These are phyloP conservation scores for Cosmorhoe ocellata DNA, from an alignment of 2,888 invertebrate species.

Conservation along the genomic window DNA sequence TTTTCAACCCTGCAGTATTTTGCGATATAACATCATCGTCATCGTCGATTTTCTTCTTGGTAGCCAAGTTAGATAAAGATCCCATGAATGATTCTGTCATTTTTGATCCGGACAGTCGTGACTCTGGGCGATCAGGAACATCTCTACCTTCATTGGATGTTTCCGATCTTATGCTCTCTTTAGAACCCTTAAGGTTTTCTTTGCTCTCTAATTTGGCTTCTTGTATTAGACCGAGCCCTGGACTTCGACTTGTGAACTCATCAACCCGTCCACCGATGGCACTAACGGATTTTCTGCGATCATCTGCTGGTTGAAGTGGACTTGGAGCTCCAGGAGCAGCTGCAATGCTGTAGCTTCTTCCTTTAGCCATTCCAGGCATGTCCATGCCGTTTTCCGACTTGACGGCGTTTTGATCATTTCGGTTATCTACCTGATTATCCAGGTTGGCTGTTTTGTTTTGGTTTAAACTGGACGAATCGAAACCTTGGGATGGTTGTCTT, in stretches of 20 bases:
- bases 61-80: slow-evolving; percentile 57
- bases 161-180: slow-evolving; percentile 70
- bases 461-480: slow-evolving; percentile 55
- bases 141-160: slow-evolving; percentile 59
- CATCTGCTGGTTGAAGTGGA: slow-evolving; percentile 73
- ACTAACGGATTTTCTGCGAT: slow-evolving; percentile 76
- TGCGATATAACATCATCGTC: slow-evolving; percentile 73
- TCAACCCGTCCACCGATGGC: slow-evolving; percentile 71
- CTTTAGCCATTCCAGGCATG: slow-evolving; percentile 71
- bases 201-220: slow-evolving; percentile 71
- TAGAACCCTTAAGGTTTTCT: slow-evolving; percentile 69
- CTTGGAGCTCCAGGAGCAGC: slow-evolving; percentile 75
- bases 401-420: slow-evolving; percentile 56
- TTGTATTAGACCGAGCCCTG: slow-evolving; percentile 74
- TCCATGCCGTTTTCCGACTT: slow-evolving; percentile 68
- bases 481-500: slow-evolving; percentile 73
- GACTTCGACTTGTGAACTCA: slow-evolving; percentile 62
- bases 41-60: slow-evolving; percentile 68
- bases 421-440: slow-evolving; percentile 64
- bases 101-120: slow-evolving; percentile 71
- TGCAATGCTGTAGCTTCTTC: slow-evolving; percentile 79
- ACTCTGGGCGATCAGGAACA: slow-evolving; percentile 67
- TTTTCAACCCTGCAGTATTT: slow-evolving; percentile 53
- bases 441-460: slow-evolving; percentile 73
- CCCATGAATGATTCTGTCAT: slow-evolving; percentile 79